A percentile compares a stretch with the other conserved stretches of the same genome.
Evolutionary conservation across 1,140 invertebrate genomes (phyloP).

Genomic region (Hirudo medicinalis): DNA sequence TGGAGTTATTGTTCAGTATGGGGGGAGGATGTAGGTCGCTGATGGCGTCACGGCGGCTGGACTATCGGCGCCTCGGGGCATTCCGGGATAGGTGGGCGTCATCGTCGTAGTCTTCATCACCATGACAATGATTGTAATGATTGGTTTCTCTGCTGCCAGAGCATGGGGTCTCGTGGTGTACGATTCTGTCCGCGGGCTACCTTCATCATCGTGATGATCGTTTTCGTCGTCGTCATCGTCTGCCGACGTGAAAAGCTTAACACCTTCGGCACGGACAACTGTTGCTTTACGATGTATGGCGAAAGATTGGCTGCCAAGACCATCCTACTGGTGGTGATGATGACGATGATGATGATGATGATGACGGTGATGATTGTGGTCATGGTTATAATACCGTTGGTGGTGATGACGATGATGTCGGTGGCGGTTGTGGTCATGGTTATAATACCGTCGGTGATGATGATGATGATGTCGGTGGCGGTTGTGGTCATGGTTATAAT

Average conservation of each 20-base stretch:
- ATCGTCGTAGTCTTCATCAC: slow-evolving; percentile 7
- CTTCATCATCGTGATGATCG: not conserved
- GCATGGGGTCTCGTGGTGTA: too few relatives aligned
- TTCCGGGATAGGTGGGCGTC: not conserved
- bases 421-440: not conserved
- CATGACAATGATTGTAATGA: not conserved
- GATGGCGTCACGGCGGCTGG: too few relatives aligned
- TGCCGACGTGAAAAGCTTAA: not conserved
- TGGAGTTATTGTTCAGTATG: too few relatives aligned
- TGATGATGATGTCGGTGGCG: not conserved
- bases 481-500: not conserved
- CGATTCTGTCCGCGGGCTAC: too few relatives aligned
- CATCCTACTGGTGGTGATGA: not conserved
- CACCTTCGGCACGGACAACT: too few relatives aligned
- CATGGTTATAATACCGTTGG: not conserved
- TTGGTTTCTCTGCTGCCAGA: too few relatives aligned
- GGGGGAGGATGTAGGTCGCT: too few relatives aligned
- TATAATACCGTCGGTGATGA: not conserved
- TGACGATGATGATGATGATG: not conserved
- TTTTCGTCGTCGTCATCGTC: not conserved
- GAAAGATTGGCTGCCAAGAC: not conserved
- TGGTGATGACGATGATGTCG: not conserved
- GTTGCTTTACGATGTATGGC: not conserved
- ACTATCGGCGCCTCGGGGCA: too few relatives aligned
- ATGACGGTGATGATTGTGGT: not conserved